phyloP scores from a whole-genome alignment of 2,888 invertebrate species.

The Lutraria lutraria region DNA sequence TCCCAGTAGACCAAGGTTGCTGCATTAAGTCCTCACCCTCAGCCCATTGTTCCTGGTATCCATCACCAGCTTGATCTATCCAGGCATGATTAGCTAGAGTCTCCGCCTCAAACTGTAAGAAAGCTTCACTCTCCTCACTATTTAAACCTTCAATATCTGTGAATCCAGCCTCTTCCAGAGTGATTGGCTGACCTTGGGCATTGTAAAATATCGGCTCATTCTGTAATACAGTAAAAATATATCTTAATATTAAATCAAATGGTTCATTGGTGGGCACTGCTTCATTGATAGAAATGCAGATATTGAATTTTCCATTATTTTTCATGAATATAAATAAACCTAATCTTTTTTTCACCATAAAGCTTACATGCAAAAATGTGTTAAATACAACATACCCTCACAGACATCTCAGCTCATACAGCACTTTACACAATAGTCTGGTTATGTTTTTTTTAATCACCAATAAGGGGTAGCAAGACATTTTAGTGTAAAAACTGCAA shows the following conservation, averaged over 20 bases:
- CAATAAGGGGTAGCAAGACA: no score
- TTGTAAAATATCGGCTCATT: slow-evolving; percentile 82
- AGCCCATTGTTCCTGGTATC: slow-evolving; percentile 61
- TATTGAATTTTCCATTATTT: no score
- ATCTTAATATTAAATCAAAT: not conserved
- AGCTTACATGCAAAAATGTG: no score
- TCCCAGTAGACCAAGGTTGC: slow-evolving; percentile 56
- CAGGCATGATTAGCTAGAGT: slow-evolving; percentile 55
- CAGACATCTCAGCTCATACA: no score
- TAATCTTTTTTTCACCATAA: no score
- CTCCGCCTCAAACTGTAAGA: slow-evolving; percentile 76
- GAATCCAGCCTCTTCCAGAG: slow-evolving; percentile 78
- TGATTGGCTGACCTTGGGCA: slow-evolving; percentile 76
- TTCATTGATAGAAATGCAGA: no score
- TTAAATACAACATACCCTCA: no score
- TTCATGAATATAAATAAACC: no score
- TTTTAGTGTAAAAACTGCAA: no score
- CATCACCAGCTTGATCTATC: slow-evolving; percentile 41
- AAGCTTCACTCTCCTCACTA: slow-evolving; percentile 77
- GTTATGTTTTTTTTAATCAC: no score
- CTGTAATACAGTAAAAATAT: slow-evolving; percentile 63
- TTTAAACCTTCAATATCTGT: slow-evolving; percentile 72
- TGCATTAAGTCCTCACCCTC: slow-evolving; percentile 34
- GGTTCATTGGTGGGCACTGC: no score
- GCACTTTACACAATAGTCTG: no score